A percentile compares a stretch with the other conserved stretches of the same genome.
These are phyloP conservation scores for Scartelaos histophorus DNA, from an alignment of 2,113 vertebrate genomes.

Conservation along the genomic window DNA sequence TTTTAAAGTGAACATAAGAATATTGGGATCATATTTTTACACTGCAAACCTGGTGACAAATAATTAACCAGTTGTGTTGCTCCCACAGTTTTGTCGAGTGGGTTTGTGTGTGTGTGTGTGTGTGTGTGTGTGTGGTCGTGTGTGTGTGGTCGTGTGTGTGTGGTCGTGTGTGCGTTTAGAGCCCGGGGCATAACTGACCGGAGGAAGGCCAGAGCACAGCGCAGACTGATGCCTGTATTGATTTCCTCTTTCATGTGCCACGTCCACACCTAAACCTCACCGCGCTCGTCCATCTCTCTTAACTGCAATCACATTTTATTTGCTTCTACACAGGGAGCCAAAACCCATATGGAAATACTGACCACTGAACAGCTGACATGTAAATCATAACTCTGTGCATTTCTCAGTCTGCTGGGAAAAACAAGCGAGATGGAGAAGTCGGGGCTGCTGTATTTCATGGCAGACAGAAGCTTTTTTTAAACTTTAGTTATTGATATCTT, in stretches of 20 bases:
- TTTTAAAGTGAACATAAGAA: too few species aligned
- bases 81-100: background rate
- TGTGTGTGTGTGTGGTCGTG: too few species aligned
- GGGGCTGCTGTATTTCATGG: background rate
- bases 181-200: constrained; percentile 6
- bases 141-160: too few species aligned
- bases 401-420: background rate
- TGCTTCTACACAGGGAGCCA: background rate
- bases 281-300: constrained; percentile 24
- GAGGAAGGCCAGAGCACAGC: constrained; percentile 16
- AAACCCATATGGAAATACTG: constrained; percentile 4
- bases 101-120: too few species aligned
- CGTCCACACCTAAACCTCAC: background rate
- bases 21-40: too few species aligned
- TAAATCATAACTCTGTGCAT: background rate
- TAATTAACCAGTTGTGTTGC: background rate
- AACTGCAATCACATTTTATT: constrained; percentile 6
- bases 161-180: background rate
- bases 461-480: background rate
- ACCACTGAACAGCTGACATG: background rate
- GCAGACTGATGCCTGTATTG: constrained; percentile 20
- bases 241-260: constrained; percentile 27
- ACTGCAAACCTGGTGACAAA: background rate
- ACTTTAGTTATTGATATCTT: background rate
- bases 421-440: background rate